Conservation (phyloP, 1,140 invertebrate species). For the Drosophila santomea region DNA sequence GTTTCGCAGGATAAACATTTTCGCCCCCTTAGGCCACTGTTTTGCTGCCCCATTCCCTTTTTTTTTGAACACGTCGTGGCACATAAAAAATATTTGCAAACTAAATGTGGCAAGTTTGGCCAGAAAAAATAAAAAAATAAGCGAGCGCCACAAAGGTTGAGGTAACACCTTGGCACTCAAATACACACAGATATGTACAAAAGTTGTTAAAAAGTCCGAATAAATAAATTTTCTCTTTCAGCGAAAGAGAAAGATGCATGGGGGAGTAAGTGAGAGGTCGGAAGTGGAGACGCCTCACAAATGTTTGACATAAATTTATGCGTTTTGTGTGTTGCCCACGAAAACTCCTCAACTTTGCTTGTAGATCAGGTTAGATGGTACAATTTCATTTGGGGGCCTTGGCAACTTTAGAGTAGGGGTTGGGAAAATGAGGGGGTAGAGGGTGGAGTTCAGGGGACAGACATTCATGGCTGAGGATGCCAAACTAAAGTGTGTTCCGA, state of each 20-base stretch:
- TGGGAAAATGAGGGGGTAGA: background rate
- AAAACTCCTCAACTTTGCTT: slow-evolving; percentile 56
- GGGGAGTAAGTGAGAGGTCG: slow-evolving; percentile 1
- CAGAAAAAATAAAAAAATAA: background rate
- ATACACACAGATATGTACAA: slow-evolving; percentile 31
- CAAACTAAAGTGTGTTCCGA: slow-evolving; percentile 77
- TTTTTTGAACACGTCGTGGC: slow-evolving; percentile 25
- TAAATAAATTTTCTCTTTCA: slow-evolving; percentile 62
- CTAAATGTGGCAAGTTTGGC: slow-evolving; percentile 21
- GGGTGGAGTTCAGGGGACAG: background rate
- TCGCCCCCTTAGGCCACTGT: background rate
- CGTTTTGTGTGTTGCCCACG: slow-evolving; percentile 69
- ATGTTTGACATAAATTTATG: slow-evolving; percentile 82
- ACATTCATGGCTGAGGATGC: slow-evolving; percentile 46
- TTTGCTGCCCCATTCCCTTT: background rate
- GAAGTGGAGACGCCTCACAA: slow-evolving; percentile 51
- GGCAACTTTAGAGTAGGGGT: background rate
- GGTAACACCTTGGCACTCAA: slow-evolving; percentile 46
- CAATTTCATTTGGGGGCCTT: background rate
- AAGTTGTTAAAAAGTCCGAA: slow-evolving; percentile 82
- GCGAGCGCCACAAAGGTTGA: slow-evolving; percentile 29
- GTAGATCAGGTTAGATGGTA: slow-evolving; percentile 63
- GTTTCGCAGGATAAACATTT: slow-evolving; percentile 17
- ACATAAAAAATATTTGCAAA: slow-evolving; percentile 46
- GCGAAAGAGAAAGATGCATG: background rate